Percentiles rank a stretch among this genome's conserved stretches.
phyloP scores from a whole-genome alignment of 1,140 invertebrate genomes.

The Drosophila ohnishii region DNA sequence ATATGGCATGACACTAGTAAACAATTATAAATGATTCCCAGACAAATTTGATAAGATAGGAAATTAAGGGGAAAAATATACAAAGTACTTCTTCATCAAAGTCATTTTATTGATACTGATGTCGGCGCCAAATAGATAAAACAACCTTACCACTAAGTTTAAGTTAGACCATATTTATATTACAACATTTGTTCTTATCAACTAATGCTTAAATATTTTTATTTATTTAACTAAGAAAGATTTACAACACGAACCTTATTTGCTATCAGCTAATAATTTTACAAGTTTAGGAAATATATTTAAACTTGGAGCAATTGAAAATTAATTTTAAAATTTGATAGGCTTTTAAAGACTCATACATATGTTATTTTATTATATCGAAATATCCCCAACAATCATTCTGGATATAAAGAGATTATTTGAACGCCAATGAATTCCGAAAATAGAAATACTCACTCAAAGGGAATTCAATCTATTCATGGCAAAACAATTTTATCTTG shows the following conservation, averaged over 20 bases:
- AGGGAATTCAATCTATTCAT: constrained; percentile 10
- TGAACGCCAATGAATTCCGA: neutral
- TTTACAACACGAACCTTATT: neutral
- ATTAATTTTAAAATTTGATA: too few species aligned
- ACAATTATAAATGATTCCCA: constrained; percentile 9
- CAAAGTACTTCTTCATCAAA: neutral
- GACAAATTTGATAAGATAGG: constrained; percentile 9
- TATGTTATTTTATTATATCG: too few species aligned
- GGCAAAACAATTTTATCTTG: constrained; percentile 15
- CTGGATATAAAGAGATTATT: neutral
- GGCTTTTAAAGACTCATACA: too few species aligned
- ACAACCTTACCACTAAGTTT: neutral
- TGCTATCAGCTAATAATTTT: too few species aligned
- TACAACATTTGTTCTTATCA: neutral
- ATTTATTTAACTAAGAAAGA: neutral
- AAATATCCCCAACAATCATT: neutral
- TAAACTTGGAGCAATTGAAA: too few species aligned
- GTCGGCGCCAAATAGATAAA: neutral
- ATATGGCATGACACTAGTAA: neutral
- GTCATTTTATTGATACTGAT: neutral
- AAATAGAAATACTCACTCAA: too few species aligned
- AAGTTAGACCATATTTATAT: neutral
- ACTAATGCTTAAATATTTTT: neutral
- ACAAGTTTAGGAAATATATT: neutral
- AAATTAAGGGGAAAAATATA: neutral